Conservation (phyloP, 30 jellyfish, hydroid and myxozoan genomes). For the Turritopsis rubra region DNA sequence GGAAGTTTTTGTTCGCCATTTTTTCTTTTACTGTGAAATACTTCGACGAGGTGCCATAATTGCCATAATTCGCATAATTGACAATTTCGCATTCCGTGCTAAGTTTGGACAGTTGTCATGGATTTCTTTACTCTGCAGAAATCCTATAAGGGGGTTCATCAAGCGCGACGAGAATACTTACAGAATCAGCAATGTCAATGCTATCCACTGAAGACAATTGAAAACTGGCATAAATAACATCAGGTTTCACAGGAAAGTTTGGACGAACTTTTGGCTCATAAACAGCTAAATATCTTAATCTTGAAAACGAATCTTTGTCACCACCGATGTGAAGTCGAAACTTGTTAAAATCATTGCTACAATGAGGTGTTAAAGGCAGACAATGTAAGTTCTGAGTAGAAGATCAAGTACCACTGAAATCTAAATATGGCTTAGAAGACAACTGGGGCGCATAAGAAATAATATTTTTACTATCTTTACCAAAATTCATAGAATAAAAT, state of each 20-base stretch:
- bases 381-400: neutral
- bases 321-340: neutral
- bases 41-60: too few species aligned
- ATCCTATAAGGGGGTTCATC: neutral
- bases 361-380: neutral
- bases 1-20: too few species aligned
- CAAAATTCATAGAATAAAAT: too few species aligned
- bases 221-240: neutral
- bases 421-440: too few species aligned
- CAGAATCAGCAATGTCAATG: conserved; percentile 11
- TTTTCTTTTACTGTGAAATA: too few species aligned
- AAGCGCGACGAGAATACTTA: neutral
- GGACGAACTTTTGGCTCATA: conserved; percentile 18
- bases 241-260: conserved; percentile 4
- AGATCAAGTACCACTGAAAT: too few species aligned
- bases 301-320: neutral
- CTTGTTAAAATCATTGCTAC: neutral
- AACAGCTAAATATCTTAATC: neutral
- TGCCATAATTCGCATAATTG: too few species aligned
- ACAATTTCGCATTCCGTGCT: too few species aligned
- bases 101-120: too few species aligned
- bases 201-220: conserved; percentile 9
- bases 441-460: too few species aligned
- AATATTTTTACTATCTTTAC: too few species aligned
- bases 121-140: too few species aligned